These are phyloP conservation scores for Lordiphosa fenestrarum DNA, from an alignment of 2,888 invertebrate species.

Conservation along the genomic window DNA sequence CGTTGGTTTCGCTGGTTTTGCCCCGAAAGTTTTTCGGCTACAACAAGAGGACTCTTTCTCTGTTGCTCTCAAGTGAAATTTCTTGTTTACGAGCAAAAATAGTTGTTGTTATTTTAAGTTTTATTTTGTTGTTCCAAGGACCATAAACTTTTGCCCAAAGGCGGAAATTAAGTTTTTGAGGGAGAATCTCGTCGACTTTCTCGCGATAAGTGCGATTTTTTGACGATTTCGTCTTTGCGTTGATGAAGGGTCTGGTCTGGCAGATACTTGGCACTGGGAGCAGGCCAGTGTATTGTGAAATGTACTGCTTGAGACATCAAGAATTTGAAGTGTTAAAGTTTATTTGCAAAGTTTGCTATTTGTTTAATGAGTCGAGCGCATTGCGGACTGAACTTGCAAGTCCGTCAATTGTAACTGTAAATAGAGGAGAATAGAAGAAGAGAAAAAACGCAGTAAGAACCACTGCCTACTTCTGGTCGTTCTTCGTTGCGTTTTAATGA, in stretches of 20 bases:
- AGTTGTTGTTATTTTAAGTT: slow-evolving; percentile 76
- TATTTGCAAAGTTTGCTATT: slow-evolving; percentile 6
- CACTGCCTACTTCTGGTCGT: slow-evolving; percentile 25
- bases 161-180: slow-evolving; percentile 71
- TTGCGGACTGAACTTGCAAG: slow-evolving; percentile 41
- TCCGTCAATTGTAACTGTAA: slow-evolving; percentile 36
- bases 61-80: slow-evolving; percentile 61
- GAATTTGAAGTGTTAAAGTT: slow-evolving; percentile 14
- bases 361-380: slow-evolving; percentile 64
- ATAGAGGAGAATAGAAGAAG: slow-evolving; percentile 13
- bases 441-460: too few species aligned
- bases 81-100: slow-evolving; percentile 73
- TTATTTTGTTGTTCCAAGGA: slow-evolving; percentile 73
- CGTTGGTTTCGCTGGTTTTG: slow-evolving; percentile 39
- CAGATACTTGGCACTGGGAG: slow-evolving; percentile 28
- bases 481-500: slow-evolving; percentile 21
- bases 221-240: slow-evolving; percentile 62
- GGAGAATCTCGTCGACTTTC: slow-evolving; percentile 36
- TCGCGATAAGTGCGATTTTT: slow-evolving; percentile 72
- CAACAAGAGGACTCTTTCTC: slow-evolving; percentile 5
- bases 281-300: slow-evolving; percentile 44
- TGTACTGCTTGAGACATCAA: slow-evolving; percentile 36
- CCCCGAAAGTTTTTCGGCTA: slow-evolving; percentile 29
- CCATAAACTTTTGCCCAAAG: slow-evolving; percentile 54
- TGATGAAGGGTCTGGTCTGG: slow-evolving; percentile 42